These are phyloP conservation scores for Eudyptes chrysolophus DNA, from an alignment of 2,113 vertebrate genomes.

Conservation along the genomic window DNA sequence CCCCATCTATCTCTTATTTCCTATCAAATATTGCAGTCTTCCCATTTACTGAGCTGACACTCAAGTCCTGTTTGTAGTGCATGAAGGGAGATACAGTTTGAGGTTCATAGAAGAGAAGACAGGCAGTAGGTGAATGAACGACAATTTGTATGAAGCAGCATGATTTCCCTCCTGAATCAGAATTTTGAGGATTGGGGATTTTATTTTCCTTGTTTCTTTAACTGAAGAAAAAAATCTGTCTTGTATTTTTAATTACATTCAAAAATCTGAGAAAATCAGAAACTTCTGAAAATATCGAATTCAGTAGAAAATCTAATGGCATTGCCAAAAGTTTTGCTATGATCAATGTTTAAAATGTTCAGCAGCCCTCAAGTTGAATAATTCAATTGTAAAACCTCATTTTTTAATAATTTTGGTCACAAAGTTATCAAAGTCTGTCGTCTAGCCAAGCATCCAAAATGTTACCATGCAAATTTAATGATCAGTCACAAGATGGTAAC, in stretches of 20 bases:
- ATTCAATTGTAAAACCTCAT: background rate
- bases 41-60: background rate
- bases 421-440: background rate
- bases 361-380: background rate
- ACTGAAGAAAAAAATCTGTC: background rate
- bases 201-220: background rate
- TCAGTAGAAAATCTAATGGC: background rate
- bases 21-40: background rate
- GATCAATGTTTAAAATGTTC: background rate
- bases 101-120: background rate
- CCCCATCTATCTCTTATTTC: background rate
- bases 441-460: background rate
- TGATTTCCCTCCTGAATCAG: background rate
- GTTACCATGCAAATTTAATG: background rate
- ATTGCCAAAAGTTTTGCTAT: background rate
- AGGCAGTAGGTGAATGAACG: background rate
- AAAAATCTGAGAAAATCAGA: background rate
- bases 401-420: background rate
- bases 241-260: background rate
- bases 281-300: background rate
- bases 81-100: background rate
- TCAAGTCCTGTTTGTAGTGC: background rate
- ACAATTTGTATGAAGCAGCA: background rate
- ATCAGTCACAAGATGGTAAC: background rate
- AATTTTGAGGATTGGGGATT: background rate